These are phyloP conservation scores for Seriola aureovittata DNA, from an alignment of 2,113 vertebrate genomes.

Conservation along the genomic window DNA sequence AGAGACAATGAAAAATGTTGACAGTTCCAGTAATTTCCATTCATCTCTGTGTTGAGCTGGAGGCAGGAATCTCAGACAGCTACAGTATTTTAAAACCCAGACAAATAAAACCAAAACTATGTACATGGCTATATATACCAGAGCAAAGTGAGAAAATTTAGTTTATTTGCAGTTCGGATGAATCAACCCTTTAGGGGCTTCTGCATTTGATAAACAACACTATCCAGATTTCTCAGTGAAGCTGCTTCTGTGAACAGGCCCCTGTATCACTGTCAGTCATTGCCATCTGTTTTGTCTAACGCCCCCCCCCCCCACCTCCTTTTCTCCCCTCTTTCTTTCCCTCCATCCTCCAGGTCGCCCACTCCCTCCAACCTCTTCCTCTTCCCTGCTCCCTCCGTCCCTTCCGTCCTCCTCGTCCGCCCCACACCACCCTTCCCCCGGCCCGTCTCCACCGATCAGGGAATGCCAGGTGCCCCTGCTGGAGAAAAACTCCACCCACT, in stretches of 20 bases:
- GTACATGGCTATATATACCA: neutral
- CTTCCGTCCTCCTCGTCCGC: slow-evolving; percentile 95
- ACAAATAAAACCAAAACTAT: slow-evolving; percentile 9
- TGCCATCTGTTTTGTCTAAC: slow-evolving; percentile 80
- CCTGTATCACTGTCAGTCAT: slow-evolving; percentile 66
- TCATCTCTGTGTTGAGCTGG: neutral
- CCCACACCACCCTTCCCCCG: slow-evolving; percentile 91
- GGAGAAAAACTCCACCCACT: slow-evolving; percentile 98
- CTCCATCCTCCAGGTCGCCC: slow-evolving; percentile 96
- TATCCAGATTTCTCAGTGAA: slow-evolving; percentile 22
- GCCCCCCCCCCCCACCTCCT: slow-evolving; percentile 35
- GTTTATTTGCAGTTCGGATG: neutral
- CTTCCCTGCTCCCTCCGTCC: slow-evolving; percentile 96
- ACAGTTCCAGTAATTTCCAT: neutral
- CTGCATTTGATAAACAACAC: neutral
- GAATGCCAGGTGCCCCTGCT: slow-evolving; percentile 99
- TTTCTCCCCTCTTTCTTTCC: slow-evolving; percentile 78
- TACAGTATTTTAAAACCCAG: neutral
- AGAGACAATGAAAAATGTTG: neutral
- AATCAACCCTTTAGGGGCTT: neutral
- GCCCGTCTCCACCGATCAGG: slow-evolving; percentile 91
- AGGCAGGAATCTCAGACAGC: neutral
- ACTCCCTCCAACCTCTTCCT: slow-evolving; percentile 98
- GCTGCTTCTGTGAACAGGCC: slow-evolving; percentile 33
- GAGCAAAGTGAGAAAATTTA: neutral